Conservation (phyloP, 2,888 invertebrate species). For the Coremacera marginata region DNA sequence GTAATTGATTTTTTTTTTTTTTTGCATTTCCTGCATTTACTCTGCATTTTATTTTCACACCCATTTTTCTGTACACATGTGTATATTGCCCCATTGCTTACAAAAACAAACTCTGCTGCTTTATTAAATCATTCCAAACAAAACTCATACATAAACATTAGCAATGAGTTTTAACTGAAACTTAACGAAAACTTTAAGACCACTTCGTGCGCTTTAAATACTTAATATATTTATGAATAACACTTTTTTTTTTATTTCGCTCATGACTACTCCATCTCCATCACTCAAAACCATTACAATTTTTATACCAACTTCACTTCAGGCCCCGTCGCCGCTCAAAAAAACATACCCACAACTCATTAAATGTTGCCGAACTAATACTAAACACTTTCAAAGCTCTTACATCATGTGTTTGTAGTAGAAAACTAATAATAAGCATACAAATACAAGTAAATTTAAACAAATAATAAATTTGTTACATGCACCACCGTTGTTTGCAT, state of each 20-base stretch:
- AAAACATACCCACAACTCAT: background rate
- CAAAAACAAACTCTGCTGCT: no score
- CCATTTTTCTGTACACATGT: no score
- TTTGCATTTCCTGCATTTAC: no score
- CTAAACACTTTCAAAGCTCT: background rate
- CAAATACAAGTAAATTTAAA: background rate
- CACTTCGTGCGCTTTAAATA: no score
- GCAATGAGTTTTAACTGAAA: background rate
- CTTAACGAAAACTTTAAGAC: background rate
- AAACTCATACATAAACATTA: background rate
- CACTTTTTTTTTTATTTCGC: no score
- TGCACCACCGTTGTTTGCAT: constrained; percentile 13
- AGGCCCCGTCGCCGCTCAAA: background rate
- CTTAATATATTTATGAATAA: no score
- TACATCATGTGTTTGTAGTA: background rate
- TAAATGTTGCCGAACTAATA: background rate
- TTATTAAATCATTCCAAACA: no score
- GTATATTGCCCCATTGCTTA: no score
- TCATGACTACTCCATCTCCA: no score
- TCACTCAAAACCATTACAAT: background rate
- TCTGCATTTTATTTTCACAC: no score
- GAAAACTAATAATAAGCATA: constrained; percentile 12
- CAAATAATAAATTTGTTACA: background rate
- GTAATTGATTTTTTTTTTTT: no score
- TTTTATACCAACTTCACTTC: background rate